These are phyloP conservation scores for Tor tambroides DNA, from an alignment of 2,113 vertebrate species.

Conservation along the genomic window DNA sequence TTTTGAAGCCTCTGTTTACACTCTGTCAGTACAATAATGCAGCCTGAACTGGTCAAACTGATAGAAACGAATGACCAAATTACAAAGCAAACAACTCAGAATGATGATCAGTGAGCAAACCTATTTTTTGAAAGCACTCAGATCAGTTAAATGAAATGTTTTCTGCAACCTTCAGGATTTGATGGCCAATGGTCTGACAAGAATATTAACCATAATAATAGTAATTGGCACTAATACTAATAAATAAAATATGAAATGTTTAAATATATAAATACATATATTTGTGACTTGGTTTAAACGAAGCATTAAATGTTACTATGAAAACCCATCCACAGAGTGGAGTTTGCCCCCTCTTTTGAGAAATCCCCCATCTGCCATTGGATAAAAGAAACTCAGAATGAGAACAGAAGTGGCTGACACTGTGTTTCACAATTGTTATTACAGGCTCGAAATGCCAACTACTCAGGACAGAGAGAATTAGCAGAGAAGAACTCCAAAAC, in stretches of 20 bases:
- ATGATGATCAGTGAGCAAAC: background rate
- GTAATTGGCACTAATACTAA: background rate
- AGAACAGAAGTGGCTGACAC: background rate
- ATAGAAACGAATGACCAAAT: background rate
- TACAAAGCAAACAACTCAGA: background rate
- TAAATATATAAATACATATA: too few relatives aligned
- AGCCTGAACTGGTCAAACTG: background rate
- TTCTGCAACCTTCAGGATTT: background rate
- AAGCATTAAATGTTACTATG: background rate
- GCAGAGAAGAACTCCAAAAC: background rate
- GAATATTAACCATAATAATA: background rate
- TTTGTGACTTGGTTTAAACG: background rate
- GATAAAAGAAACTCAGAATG: background rate
- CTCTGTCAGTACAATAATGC: background rate
- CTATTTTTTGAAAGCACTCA: background rate
- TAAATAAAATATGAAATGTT: background rate
- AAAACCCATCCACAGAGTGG: too few relatives aligned
- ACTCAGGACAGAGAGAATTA: background rate
- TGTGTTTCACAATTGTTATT: background rate
- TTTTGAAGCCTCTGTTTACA: background rate
- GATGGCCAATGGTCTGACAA: background rate
- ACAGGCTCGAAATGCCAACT: slow-evolving; percentile 56
- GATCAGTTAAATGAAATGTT: background rate
- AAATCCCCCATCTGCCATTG: background rate
- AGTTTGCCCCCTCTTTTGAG: background rate